Evolutionary conservation across 2,888 invertebrate genomes (phyloP).

Genomic region (Oxystoma pomonae): DNA sequence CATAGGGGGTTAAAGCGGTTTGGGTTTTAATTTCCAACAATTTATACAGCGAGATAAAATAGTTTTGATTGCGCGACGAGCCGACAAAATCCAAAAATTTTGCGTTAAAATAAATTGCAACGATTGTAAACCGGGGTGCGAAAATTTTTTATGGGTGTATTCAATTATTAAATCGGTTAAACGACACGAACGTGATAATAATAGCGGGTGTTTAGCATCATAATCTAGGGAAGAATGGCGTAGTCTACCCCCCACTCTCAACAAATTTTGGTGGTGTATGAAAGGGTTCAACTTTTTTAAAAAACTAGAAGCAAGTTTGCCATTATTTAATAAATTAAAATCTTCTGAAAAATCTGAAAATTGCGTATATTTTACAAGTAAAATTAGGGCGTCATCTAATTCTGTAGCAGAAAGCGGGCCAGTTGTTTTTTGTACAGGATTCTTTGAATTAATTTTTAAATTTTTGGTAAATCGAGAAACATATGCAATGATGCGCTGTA

Average conservation of each 20-base stretch:
- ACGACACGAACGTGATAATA: constrained; percentile 14
- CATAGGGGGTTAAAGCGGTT: constrained; percentile 9
- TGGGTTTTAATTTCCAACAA: constrained; percentile 13
- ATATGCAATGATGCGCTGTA: constrained; percentile 8
- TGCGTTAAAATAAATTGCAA: constrained; percentile 10
- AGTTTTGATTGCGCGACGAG: constrained; percentile 6
- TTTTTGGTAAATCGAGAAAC: constrained; percentile 5
- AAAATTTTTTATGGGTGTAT: constrained; percentile 18
- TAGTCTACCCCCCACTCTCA: constrained; percentile 20
- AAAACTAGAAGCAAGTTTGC: neutral
- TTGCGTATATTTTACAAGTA: constrained; percentile 15
- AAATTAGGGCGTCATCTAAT: constrained; percentile 11
- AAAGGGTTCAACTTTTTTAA: constrained; percentile 10
- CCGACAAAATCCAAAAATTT: constrained; percentile 15
- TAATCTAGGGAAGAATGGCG: constrained; percentile 4
- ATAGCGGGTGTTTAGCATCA: constrained; percentile 14
- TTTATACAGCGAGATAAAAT: constrained; percentile 4
- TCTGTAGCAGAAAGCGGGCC: constrained; percentile 2
- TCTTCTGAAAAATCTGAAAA: constrained; percentile 5
- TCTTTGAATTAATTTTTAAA: neutral
- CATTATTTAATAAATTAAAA: constrained; percentile 3
- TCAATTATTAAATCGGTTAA: constrained; percentile 24
- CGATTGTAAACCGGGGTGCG: constrained; percentile 21
- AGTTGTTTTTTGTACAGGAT: neutral
- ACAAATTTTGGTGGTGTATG: constrained; percentile 10